A percentile compares a stretch with the other conserved stretches of the same genome.
phyloP scores from a whole-genome alignment of 2,113 vertebrate genomes.

The Eurystomus gularis region DNA sequence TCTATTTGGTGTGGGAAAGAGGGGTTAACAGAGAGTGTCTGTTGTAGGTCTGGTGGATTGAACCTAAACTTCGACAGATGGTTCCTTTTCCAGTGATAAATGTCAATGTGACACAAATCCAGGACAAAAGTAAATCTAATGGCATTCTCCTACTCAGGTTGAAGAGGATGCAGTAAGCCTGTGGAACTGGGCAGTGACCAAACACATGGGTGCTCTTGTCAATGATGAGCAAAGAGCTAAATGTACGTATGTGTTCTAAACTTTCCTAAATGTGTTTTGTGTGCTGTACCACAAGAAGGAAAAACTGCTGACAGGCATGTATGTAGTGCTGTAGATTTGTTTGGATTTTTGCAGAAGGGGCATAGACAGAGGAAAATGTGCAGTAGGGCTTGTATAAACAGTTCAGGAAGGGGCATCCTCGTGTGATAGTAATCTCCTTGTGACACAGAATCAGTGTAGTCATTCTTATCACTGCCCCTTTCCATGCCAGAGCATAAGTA shows the following conservation, averaged over 20 bases:
- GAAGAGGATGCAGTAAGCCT: slow-evolving; percentile 85
- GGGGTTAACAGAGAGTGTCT: too few species aligned
- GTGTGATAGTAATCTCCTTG: not conserved
- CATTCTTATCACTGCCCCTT: not conserved
- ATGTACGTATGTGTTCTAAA: slow-evolving; percentile 62
- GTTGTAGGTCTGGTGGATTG: too few species aligned
- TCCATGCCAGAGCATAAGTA: not conserved
- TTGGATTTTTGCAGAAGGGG: not conserved
- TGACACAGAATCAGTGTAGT: not conserved
- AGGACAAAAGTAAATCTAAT: not conserved
- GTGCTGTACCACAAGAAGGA: not conserved
- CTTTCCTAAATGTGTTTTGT: not conserved
- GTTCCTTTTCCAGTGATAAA: not conserved
- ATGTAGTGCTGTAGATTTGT: not conserved
- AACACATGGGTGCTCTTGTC: slow-evolving; percentile 67
- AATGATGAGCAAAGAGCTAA: slow-evolving; percentile 82
- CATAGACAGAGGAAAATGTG: not conserved
- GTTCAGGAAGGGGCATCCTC: not conserved
- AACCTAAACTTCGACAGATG: too few species aligned
- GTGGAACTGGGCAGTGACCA: slow-evolving; percentile 92
- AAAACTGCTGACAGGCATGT: not conserved
- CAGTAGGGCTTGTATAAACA: not conserved
- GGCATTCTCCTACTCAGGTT: slow-evolving; percentile 70
- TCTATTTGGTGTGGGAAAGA: too few species aligned
- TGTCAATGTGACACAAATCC: not conserved